Evolutionary conservation across 2,113 vertebrate genomes (phyloP), one percentile per base, ranked within the genome.

Genomic region (Psilopsiagon aurifrons): DNA sequence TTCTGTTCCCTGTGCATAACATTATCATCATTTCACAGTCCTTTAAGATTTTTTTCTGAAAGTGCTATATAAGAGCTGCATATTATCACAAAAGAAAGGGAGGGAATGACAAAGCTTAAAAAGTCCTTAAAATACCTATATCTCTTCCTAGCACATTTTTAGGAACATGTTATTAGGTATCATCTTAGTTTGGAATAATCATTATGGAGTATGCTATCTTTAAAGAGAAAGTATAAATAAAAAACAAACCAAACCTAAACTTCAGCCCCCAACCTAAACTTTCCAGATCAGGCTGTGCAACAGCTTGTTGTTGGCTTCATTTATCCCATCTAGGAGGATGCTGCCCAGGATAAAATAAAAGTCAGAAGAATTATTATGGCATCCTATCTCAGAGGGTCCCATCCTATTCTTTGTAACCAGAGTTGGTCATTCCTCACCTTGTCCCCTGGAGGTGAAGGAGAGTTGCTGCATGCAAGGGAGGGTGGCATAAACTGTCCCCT

Each of bases 401-500:
- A 39, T 31, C 6, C 14, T 75, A 8, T 14, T 52, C 23, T 37
- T 64, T 63, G 10, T 47, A 33, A 47, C 17, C 3, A 16, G 25
- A 41, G 7, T 35, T 66, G 6, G 7, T 59, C 3, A n/a, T 55
- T 85, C n/a, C 27, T 64, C 13, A 25, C 22, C 22, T 63, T 31
- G 8, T 43, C 1, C 6, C 17, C 17, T 31, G 24, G 49, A 69
- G 44, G 16, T 31, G 31, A 64, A 74, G 31, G 17, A 60, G 14
- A 69, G 12, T 10, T 69, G 28, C 39, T 60, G 13, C 0, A 1
- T 24, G 33, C 6, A 31, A 67, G 17, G 17, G 27, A 79, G 31
- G 10, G 20, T 0, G 3, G 17, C 6, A 11, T 23, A 5, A 57
- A 29, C 13, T 13, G 3, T 51, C 9, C 5, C n/a, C 7, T 66